Base-by-base conservation (phyloP, 35 echinoderm and acorn worm genomes). In the Amphiura filiformis region DNA sequence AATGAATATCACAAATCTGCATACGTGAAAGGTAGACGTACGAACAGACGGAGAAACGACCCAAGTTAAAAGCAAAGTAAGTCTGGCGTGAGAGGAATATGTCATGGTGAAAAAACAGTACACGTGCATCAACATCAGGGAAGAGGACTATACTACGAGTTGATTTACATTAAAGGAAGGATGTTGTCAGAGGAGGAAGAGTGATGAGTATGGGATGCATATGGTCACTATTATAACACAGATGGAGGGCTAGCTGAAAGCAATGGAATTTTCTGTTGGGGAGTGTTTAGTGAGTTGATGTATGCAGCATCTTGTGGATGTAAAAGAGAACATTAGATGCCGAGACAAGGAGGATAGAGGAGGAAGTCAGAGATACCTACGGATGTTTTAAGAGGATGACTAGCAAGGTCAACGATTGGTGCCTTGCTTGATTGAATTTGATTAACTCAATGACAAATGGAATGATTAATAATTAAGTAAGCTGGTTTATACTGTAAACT, bases 81-180 rank as follows among this genome's bases (percentile, higher is more conserved):
- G 61, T 30, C 61, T 70, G 28, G 61, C 61, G 61, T 70, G 61
- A 70, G 61, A 70, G 61, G 61, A 52, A 52, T 70, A 70, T 47
- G 41, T 9, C 41, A 17, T 47, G 41, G 41, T 47, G 26, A 13
- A 23, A 30, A 70, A 70, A 30, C 17, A 23, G 28, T 4, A 26
- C 61, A 70, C 28, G 28, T 70, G 61, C 61, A 30, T 70, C 17
- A 5, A 70, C 44, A 52, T 52, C 44, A 52, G 20, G 17, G 61
- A 70, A 13, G 61, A 26, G 61, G 17, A 47, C n/a, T n/a, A 17
- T 4, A 17, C 41, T 47, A 47, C 41, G 41, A 9, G 5, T 47
- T 47, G 41, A 47, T 47, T 47, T 47, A 47, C 41, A 70, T 70
- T n/a, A 4, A 23, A 70, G 61, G 26, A n/a, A 70, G 61, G 61